phyloP scores from a whole-genome alignment of 2,797 vertebrate species.

The Spheniscus humboldti region DNA sequence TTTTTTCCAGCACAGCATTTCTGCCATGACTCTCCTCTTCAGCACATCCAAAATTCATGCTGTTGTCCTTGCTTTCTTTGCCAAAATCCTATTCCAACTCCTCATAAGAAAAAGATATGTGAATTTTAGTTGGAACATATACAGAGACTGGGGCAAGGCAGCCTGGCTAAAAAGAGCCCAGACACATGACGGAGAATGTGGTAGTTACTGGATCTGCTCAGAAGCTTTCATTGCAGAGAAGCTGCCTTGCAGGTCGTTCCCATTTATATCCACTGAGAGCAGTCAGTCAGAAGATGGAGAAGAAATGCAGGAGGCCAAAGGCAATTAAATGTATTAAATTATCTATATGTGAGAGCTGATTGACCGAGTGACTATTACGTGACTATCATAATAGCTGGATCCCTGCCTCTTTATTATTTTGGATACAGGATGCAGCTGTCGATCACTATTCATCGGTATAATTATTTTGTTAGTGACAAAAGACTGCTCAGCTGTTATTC shows the following conservation, averaged over 20 bases:
- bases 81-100: not conserved
- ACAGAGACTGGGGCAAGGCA: not conserved
- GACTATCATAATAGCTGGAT: not conserved
- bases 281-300: not conserved
- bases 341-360: not conserved
- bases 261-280: not conserved
- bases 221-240: not conserved
- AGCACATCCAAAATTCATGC: not conserved
- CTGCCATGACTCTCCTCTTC: not conserved
- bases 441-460: not conserved
- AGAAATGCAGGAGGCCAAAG: not conserved
- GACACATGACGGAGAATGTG: not conserved
- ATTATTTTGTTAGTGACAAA: not conserved
- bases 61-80: not conserved
- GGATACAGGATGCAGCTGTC: not conserved
- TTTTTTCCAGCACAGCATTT: not conserved
- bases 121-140: not conserved
- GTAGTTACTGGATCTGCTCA: not conserved
- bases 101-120: not conserved
- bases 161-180: not conserved
- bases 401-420: not conserved
- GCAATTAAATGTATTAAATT: not conserved
- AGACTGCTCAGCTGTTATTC: not conserved
- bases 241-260: not conserved
- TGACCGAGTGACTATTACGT: not conserved